These are phyloP conservation scores for Myiozetetes cayanensis DNA, from an alignment of 2,113 vertebrate genomes.

Conservation along the genomic window DNA sequence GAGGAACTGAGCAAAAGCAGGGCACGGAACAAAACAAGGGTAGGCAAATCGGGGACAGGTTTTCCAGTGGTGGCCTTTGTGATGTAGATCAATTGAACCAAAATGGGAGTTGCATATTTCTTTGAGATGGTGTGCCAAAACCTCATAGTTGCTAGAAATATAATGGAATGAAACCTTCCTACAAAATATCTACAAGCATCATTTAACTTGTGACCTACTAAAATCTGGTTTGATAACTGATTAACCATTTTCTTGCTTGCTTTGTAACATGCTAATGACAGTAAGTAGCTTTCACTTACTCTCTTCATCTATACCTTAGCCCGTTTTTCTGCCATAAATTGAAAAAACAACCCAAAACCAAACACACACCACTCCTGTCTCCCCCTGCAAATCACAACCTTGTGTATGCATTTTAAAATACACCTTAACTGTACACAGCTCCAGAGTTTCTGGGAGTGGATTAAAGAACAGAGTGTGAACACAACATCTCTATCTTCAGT, in stretches of 20 bases:
- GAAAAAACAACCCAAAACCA: neutral
- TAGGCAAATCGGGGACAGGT: neutral
- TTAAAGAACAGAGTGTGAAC: neutral
- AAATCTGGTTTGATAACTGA: conserved; percentile 30
- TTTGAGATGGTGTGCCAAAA: neutral
- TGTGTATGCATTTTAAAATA: neutral
- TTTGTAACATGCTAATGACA: conserved; percentile 31
- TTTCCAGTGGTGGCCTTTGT: neutral
- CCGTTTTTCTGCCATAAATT: neutral
- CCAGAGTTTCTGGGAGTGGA: neutral
- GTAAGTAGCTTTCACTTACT: conserved; percentile 3
- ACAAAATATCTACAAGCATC: neutral
- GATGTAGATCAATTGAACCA: neutral
- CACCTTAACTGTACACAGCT: neutral
- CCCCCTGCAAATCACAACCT: neutral
- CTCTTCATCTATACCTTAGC: neutral
- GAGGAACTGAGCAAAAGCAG: conserved; percentile 33
- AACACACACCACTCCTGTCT: neutral
- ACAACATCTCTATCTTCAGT: neutral
- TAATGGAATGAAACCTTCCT: neutral
- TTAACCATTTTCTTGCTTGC: conserved; percentile 18
- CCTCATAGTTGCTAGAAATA: neutral
- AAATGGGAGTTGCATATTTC: neutral
- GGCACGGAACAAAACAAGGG: neutral
- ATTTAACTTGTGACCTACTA: conserved; percentile 42